Conservation (phyloP, 2,113 vertebrate genomes). For the Actenoides hombroni region DNA sequence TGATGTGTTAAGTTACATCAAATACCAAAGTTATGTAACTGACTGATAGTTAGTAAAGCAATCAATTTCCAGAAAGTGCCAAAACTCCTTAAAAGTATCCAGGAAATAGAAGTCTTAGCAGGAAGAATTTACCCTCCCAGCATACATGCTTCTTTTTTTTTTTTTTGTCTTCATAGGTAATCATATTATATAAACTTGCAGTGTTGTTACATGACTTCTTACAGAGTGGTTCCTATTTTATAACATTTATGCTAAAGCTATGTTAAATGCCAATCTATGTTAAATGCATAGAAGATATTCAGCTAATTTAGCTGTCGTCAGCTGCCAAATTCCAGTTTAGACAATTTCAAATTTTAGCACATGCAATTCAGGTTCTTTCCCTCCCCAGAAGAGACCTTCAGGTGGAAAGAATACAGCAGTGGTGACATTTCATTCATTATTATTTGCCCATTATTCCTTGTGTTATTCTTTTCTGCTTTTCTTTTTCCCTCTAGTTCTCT, state of each 20-base stretch:
- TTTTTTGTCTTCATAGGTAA: neutral
- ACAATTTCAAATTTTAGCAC: slow-evolving; percentile 12
- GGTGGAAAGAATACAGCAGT: neutral
- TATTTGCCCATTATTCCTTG: neutral
- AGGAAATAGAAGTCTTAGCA: neutral
- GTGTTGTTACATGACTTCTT: neutral
- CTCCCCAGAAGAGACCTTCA: neutral
- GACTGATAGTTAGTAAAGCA: neutral
- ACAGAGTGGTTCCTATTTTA: neutral
- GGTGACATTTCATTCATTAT: slow-evolving; percentile 39
- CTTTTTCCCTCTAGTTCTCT: neutral
- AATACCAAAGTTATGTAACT: neutral
- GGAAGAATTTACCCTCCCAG: neutral
- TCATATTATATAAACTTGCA: neutral
- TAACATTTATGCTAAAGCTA: neutral
- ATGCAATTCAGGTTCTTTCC: neutral
- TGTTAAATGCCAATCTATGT: neutral
- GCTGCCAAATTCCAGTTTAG: slow-evolving; percentile 14
- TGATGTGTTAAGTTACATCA: neutral
- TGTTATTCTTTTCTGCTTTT: neutral
- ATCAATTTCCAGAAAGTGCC: neutral
- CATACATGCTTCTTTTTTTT: neutral
- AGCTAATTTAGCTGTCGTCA: slow-evolving; percentile 35
- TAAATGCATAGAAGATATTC: neutral
- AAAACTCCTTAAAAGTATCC: neutral